These are phyloP conservation scores for Pseudococcus longispinus DNA, from an alignment of 2,888 invertebrate species.

Conservation along the genomic window DNA sequence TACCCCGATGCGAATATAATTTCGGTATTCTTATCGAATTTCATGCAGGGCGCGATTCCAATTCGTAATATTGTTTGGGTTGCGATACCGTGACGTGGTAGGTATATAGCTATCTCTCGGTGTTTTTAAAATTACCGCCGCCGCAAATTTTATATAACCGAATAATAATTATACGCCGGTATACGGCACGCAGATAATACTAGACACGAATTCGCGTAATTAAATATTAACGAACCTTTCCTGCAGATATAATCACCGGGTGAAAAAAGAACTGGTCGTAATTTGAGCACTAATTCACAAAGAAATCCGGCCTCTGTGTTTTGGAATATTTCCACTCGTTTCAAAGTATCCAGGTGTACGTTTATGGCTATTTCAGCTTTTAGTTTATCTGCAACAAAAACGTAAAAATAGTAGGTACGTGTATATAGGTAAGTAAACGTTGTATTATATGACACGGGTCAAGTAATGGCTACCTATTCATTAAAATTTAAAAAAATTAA, in stretches of 20 bases:
- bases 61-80: not conserved
- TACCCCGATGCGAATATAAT: not conserved
- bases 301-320: slow-evolving; percentile 99
- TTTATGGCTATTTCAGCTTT: slow-evolving; percentile 99
- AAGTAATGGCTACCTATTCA: not conserved
- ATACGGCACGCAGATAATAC: not conserved
- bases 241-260: slow-evolving; percentile 99
- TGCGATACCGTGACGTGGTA: not conserved
- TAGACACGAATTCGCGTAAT: slow-evolving; percentile 12
- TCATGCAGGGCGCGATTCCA: not conserved
- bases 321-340: slow-evolving; percentile 98
- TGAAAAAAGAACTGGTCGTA: slow-evolving; percentile 95
- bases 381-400: slow-evolving; percentile 76
- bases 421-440: not conserved
- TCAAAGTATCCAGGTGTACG: slow-evolving; percentile 96
- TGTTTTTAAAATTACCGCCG: not conserved
- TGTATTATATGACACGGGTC: not conserved
- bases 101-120: not conserved
- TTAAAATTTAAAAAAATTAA: not conserved
- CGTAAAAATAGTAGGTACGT: not conserved
- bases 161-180: not conserved
- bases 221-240: slow-evolving; percentile 76
- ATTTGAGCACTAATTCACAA: slow-evolving; percentile 92
- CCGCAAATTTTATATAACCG: not conserved
- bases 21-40: not conserved